Conservation (phyloP, 2,888 invertebrate species). For the Acleris laterana region DNA sequence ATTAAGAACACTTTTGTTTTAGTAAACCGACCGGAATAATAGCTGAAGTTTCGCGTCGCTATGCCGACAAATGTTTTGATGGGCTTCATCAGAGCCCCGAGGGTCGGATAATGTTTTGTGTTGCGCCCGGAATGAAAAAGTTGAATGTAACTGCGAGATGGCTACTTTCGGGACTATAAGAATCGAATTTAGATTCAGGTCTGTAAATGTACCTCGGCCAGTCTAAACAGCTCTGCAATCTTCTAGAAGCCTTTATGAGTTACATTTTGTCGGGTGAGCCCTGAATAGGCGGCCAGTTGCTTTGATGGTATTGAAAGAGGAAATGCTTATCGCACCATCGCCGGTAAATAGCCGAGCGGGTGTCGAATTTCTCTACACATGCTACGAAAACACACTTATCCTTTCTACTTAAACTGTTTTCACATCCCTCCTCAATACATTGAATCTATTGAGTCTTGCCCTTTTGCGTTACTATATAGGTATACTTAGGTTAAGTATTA, state of each 20-base stretch:
- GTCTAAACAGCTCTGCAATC: slow-evolving; percentile 66
- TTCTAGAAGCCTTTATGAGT: slow-evolving; percentile 71
- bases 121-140: slow-evolving; percentile 58
- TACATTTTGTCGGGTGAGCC: slow-evolving; percentile 69
- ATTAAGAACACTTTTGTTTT: slow-evolving; percentile 77
- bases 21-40: slow-evolving; percentile 78
- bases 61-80: slow-evolving; percentile 78
- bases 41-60: slow-evolving; percentile 71
- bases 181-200: slow-evolving; percentile 42
- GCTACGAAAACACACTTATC: slow-evolving; percentile 79
- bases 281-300: slow-evolving; percentile 78
- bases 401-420: slow-evolving; percentile 79
- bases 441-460: slow-evolving; percentile 67
- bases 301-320: slow-evolving; percentile 81
- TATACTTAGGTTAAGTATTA: slow-evolving; percentile 8
- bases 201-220: slow-evolving; percentile 50
- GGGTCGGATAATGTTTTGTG: slow-evolving; percentile 68
- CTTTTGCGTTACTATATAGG: slow-evolving; percentile 55
- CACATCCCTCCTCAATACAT: slow-evolving; percentile 69
- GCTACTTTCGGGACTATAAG: slow-evolving; percentile 22
- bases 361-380: slow-evolving; percentile 78
- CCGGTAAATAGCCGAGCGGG: slow-evolving; percentile 77
- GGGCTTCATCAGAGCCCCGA: slow-evolving; percentile 69
- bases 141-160: slow-evolving; percentile 41
- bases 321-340: slow-evolving; percentile 81